Evolutionary conservation across 2,797 vertebrate genomes (phyloP), one percentile per base, ranked within the genome.

Genomic region (Fratercula arctica): DNA sequence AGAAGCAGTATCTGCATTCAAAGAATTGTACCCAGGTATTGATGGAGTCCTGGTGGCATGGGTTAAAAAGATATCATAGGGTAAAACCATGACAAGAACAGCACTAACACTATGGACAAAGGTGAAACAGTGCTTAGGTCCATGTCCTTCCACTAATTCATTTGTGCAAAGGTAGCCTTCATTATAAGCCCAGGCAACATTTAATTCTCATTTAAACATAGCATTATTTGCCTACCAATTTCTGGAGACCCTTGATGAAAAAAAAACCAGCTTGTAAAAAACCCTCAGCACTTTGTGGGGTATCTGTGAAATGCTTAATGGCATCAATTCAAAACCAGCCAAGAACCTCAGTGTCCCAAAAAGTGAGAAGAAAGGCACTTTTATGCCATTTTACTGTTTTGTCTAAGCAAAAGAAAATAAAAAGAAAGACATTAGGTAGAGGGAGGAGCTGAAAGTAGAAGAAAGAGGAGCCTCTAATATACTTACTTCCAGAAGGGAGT

Each of bases 211-310:
- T 51, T 90, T 54, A 51, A 80, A 11, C 4, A 63, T 13, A 43
- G 11, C 1, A 13, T 45, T 48, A 10, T 77, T 74, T 84, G 7
- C 3, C 5, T 35, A 60, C 3, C 2, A 23, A 3, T 78, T 83
- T 78, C 11, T 72, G 35, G 45, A 51, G 7, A 13, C 4, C 8
- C 5, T 46, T 20, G 39, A 33, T 74, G 15, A 35, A 41, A 78
- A n/a, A 64, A 43, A 19, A 64, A 17, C 3, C 3, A 23, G 0
- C 16, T 57, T 16, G 7, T 10, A 66, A 74, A 78, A 70, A 66
- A 2, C 3, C 20, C 6, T 37, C 20, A 29, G 9, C 2, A 5
- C 5, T 72, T 8, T 1, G 0, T 60, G 31, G 2, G 26, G 16
- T 72, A 54, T 75, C 67, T 68, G 28, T 59, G 26, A 72, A 74